Evolutionary conservation across 2,797 vertebrate species (phyloP).

Genomic region (Champsocephalus gunnari): DNA sequence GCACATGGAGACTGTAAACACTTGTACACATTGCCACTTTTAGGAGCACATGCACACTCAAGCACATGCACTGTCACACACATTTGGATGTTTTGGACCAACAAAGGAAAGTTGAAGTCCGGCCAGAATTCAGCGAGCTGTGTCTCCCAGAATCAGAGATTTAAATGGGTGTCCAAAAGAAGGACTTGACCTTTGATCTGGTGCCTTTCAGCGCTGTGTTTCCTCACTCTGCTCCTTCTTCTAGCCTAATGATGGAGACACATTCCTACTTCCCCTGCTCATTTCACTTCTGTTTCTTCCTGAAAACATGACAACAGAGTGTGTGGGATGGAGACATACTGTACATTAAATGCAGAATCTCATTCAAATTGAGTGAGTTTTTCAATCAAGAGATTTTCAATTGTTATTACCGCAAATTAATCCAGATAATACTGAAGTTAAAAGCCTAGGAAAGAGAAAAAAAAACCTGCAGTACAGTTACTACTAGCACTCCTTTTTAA

Average conservation of each 20-base stretch:
- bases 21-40: background rate
- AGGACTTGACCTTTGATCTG: constrained; percentile 72
- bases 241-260: constrained; percentile 53
- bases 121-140: constrained; percentile 55
- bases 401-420: background rate
- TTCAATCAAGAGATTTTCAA: constrained; percentile 19
- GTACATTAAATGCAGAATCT: constrained; percentile 20
- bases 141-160: constrained; percentile 49
- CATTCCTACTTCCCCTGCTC: constrained; percentile 67
- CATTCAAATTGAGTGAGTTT: constrained; percentile 5
- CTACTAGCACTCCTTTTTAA: too few relatives aligned
- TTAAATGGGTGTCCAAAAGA: constrained; percentile 71
- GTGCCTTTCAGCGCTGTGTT: constrained; percentile 64
- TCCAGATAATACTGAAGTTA: background rate
- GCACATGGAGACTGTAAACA: background rate
- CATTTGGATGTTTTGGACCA: constrained; percentile 41
- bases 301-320: constrained; percentile 52
- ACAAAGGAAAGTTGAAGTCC: constrained; percentile 55
- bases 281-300: constrained; percentile 63
- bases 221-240: constrained; percentile 56
- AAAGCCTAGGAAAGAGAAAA: constrained; percentile 1
- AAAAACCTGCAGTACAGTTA: background rate
- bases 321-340: constrained; percentile 26
- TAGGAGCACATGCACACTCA: background rate
- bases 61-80: constrained; percentile 23